Conservation (phyloP, 2,797 vertebrate species). For the Columba guinea region DNA sequence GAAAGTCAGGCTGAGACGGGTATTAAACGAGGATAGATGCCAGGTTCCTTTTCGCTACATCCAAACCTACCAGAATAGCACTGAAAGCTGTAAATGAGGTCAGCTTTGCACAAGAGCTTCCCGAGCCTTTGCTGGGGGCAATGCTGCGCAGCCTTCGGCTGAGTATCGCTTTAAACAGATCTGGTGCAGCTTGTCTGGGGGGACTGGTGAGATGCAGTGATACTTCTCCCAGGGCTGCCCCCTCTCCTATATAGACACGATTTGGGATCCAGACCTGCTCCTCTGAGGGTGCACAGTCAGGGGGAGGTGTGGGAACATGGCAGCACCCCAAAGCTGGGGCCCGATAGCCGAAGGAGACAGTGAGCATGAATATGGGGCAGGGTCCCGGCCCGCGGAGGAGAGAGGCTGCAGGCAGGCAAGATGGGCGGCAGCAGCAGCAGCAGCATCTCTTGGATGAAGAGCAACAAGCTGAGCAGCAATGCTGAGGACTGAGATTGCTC, state of each 20-base stretch:
- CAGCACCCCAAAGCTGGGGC: neutral
- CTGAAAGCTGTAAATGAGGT: slow-evolving; percentile 57
- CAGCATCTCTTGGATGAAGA: neutral
- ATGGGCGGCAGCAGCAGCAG: neutral
- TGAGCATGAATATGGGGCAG: neutral
- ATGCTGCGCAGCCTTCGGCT: neutral
- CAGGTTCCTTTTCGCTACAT: slow-evolving; percentile 49
- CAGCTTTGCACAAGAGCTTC: slow-evolving; percentile 44
- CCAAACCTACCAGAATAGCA: slow-evolving; percentile 61
- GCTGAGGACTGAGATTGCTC: neutral
- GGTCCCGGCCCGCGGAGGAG: neutral
- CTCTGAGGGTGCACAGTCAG: neutral
- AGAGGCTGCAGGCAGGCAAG: neutral
- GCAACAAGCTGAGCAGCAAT: neutral
- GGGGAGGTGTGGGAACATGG: neutral
- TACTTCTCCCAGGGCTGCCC: slow-evolving; percentile 20
- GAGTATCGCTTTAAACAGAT: neutral
- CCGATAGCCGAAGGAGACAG: neutral
- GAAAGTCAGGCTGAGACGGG: slow-evolving; percentile 59
- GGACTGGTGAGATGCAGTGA: slow-evolving; percentile 10
- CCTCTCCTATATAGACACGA: slow-evolving; percentile 1
- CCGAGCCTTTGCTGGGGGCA: neutral
- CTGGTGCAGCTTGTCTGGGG: slow-evolving; percentile 44
- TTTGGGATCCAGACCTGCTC: neutral
- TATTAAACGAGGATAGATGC: slow-evolving; percentile 69